Percentiles rank a stretch among this genome's conserved stretches.
Evolutionary conservation across 2,113 vertebrate species (phyloP).

Genomic region (Clarias macrocephalus): DNA sequence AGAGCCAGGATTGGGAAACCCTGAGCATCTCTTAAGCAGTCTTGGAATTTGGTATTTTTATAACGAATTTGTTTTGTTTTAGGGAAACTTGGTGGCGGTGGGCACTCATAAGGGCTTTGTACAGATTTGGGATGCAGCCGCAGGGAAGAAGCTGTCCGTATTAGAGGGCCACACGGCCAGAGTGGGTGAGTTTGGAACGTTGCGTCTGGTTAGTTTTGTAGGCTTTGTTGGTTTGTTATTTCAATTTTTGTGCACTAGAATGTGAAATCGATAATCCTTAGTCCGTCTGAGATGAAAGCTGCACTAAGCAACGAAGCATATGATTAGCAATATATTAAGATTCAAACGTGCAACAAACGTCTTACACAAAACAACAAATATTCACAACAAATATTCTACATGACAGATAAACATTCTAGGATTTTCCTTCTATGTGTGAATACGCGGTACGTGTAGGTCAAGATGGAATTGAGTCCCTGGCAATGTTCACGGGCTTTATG

Average conservation of each 20-base stretch:
- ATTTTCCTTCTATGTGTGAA: not conserved
- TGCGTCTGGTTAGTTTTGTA: not conserved
- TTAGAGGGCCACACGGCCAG: slow-evolving; percentile 95
- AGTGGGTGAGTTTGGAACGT: slow-evolving; percentile 81
- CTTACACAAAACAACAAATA: not conserved
- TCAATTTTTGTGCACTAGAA: not conserved
- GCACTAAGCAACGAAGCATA: not conserved
- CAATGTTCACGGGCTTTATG: not conserved
- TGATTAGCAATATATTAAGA: not conserved
- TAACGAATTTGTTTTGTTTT: slow-evolving; percentile 37
- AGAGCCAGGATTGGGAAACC: not conserved
- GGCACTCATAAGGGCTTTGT: slow-evolving; percentile 98
- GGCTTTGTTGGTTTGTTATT: not conserved
- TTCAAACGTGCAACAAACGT: not conserved
- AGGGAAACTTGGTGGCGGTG: slow-evolving; percentile 96
- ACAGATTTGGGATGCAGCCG: slow-evolving; percentile 97
- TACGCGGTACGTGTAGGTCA: not conserved
- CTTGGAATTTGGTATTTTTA: not conserved
- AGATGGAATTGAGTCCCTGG: not conserved
- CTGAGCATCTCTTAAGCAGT: not conserved
- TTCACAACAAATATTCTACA: not conserved
- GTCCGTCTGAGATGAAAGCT: not conserved
- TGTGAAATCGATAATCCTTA: not conserved
- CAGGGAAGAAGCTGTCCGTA: slow-evolving; percentile 93
- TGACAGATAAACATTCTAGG: not conserved